Evolutionary conservation across 1,140 invertebrate species (phyloP).

Genomic region (Cydia amplana): DNA sequence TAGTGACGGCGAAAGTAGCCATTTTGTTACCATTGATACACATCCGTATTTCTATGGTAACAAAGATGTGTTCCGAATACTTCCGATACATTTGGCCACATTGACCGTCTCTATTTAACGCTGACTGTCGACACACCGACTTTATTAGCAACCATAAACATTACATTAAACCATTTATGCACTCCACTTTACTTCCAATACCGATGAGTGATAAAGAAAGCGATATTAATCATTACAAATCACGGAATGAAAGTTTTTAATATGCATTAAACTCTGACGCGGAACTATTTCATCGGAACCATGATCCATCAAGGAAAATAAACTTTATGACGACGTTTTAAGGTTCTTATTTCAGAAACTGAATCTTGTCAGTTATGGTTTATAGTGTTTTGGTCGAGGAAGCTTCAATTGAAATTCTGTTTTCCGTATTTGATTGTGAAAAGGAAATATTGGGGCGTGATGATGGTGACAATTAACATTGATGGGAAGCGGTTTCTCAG

Average conservation of each 20-base stretch:
- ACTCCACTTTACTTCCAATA: not conserved
- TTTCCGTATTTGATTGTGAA: not conserved
- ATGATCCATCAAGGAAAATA: not conserved
- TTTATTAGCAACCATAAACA: not conserved
- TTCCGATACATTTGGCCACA: too few species aligned
- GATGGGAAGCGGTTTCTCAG: not conserved
- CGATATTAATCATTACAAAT: constrained; percentile 9
- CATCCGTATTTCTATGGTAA: too few species aligned
- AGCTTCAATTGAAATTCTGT: not conserved
- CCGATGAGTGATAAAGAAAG: constrained; percentile 18
- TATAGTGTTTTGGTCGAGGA: not conserved
- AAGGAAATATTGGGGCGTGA: constrained; percentile 1
- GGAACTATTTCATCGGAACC: not conserved
- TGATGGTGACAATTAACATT: not conserved
- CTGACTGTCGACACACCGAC: too few species aligned
- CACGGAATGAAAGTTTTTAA: constrained; percentile 21
- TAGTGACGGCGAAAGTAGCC: too few species aligned
- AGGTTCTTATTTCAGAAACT: not conserved
- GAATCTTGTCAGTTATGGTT: not conserved
- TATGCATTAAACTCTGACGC: not conserved
- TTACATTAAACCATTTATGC: not conserved
- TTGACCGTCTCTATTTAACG: too few species aligned
- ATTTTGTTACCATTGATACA: too few species aligned
- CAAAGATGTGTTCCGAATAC: too few species aligned
- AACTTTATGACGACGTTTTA: not conserved